Evolutionary conservation across 2,888 invertebrate species (phyloP), one percentile per base, ranked within the genome.

Genomic region (Drosophila nr. medialis): DNA sequence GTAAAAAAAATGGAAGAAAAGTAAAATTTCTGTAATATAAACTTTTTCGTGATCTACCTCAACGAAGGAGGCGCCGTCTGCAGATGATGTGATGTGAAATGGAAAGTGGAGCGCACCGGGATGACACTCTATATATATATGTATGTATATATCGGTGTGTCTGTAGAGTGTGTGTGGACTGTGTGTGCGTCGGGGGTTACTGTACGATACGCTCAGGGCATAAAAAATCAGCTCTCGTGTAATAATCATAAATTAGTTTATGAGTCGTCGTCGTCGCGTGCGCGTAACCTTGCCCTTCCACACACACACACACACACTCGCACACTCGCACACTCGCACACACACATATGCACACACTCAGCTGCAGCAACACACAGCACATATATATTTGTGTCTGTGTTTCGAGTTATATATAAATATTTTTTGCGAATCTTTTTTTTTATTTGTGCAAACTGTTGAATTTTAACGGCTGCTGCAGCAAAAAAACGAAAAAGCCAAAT

Each of bases 161-260:
- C 27, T 30, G 30, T 29, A 15, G 38, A 38, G 18, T 24, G 42
- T 64, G 59, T 56, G 54, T 70, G 72, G 58, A 54, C 54, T 70
- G 75, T 67, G 69, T 53, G 60, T 64, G 48, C 54, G 42, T 53
- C 59, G 61, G 67, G 67, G 72, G 69, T 81, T 82, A 74, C 67
- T 82, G 76, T 60, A 80, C 81, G 77, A 71, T 77, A 77, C 81
- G 73, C 67, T 64, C 72, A 60, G 75, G 83, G 89, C 81, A 90
- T 86, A 90, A 86, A 90, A 86, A 90, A 86, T 89, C 89, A 83
- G 86, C 89, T 80, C 86, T 86, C 72, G 82, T 76, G 87, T 88
- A 90, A 91, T 91, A 91, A 91, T 91, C 92, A 91, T 91, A 91
- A 91, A 91, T 91, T 91, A 91, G 91, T 91, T 91, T 91, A 91